Base-by-base conservation (phyloP, 1,140 invertebrate genomes). In the Nasonia giraulti region DNA sequence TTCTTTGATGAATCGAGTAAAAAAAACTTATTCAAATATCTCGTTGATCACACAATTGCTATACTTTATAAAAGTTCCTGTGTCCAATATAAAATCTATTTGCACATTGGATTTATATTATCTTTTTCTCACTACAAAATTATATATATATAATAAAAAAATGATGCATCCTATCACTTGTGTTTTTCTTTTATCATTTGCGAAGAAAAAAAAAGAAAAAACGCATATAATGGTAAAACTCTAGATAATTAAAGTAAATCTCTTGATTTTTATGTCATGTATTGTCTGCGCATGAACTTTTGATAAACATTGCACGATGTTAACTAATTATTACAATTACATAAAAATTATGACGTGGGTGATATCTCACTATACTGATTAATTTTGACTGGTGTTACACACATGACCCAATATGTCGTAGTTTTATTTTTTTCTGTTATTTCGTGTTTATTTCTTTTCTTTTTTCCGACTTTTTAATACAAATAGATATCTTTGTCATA, bases 361-460 rank as follows among this genome's bases (percentile, higher is more conserved):
- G 37, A 81, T 37, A 80, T 77, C 14, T n/a, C 33, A 66, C 6
- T 81, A 80, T 66, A 7, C 50, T 68, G 2, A 23, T 44, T 69
- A 81, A 85, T 85, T 85, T 86, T 87, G 87, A 85, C 82, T 82
- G 87, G 87, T 87, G 85, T 90, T 88, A 89, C 88, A 87, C 87
- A n/a, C 27, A 23, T 78, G 12, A 31, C 40, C 31, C 10, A 44
- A 44, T 1, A 5, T 23, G 12, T 79, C 66, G 12, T 44, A 68
- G 75, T 69, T 11, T 80, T 14, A 68, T 33, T 76, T 80, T 0
- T 80, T 12, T 81, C 68, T 80, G n/a, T 44, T 76, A 33, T 80
- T 69, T 80, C 27, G 20, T 40, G 3, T n/a, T 80, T 20, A 86
- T 82, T 76, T 84, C 31, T 71, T 68, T 23, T 77, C 31, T 66